phyloP scores from a whole-genome alignment of 1,140 invertebrate species.

The Pygmarrhopalites habei region DNA sequence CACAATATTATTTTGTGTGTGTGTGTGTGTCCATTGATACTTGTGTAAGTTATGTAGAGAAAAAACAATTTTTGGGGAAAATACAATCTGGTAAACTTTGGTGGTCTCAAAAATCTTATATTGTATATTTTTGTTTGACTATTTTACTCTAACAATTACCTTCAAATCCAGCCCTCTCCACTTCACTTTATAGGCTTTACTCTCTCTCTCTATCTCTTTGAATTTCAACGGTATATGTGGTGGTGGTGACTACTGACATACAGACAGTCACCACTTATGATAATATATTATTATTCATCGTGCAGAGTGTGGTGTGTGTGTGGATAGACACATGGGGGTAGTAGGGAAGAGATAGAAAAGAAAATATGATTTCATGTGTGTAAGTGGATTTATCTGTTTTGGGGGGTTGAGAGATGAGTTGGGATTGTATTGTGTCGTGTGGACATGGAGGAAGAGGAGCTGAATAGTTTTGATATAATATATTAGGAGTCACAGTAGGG shows the following conservation, averaged over 20 bases:
- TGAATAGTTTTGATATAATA: background rate
- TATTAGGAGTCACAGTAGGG: background rate
- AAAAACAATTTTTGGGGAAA: background rate
- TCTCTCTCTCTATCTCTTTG: background rate
- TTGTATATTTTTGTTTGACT: background rate
- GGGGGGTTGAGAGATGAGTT: background rate
- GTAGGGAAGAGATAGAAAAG: background rate
- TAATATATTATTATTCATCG: background rate
- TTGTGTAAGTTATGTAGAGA: background rate
- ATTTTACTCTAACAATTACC: background rate
- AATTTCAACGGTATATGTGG: background rate
- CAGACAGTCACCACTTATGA: background rate
- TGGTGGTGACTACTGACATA: background rate
- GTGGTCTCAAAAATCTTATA: background rate
- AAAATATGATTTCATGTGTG: background rate
- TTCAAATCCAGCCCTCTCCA: background rate
- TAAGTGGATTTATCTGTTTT: background rate
- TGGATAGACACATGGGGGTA: background rate
- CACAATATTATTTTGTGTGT: background rate
- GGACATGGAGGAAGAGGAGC: background rate
- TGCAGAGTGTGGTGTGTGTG: background rate
- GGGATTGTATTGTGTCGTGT: background rate
- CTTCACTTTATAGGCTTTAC: background rate
- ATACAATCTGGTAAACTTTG: background rate
- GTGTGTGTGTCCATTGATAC: background rate